Evolutionary conservation across 2,113 vertebrate genomes (phyloP).

Genomic region (Rallus limicola): DNA sequence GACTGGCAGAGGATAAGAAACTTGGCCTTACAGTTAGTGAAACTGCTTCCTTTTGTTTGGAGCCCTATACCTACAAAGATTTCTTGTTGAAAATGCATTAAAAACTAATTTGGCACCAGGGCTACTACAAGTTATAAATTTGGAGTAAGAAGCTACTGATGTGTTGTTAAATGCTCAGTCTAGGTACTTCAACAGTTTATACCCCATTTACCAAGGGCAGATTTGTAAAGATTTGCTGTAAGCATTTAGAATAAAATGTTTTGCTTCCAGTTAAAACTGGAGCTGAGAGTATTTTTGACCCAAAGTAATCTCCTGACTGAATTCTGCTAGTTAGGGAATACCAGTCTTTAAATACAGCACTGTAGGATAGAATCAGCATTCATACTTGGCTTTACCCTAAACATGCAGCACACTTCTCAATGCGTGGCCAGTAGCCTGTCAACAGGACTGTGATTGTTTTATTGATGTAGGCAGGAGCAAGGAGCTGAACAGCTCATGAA

Average conservation of each 20-base stretch:
- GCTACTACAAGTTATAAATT: conserved; percentile 27
- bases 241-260: conserved; percentile 27
- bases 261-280: conserved; percentile 46
- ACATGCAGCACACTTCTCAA: not conserved
- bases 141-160: conserved; percentile 48
- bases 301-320: not conserved
- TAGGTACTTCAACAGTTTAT: conserved; percentile 44
- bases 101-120: conserved; percentile 12
- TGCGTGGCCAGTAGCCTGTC: not conserved
- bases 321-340: conserved; percentile 24
- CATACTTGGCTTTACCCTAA: not conserved
- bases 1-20: not conserved
- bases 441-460: conserved; percentile 1
- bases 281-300: conserved; percentile 1
- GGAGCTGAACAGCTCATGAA: not conserved
- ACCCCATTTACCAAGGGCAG: conserved; percentile 48
- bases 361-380: not conserved
- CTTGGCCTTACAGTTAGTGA: not conserved
- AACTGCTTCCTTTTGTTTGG: not conserved
- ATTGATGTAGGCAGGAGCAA: conserved; percentile 6
- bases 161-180: conserved; percentile 39
- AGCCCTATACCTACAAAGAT: not conserved
- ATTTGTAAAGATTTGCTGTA: conserved; percentile 25
- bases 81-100: not conserved
- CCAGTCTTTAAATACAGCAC: not conserved